Evolutionary conservation across 2,797 vertebrate species (phyloP), one percentile per base, ranked within the genome.

Genomic region (Falco peregrinus): DNA sequence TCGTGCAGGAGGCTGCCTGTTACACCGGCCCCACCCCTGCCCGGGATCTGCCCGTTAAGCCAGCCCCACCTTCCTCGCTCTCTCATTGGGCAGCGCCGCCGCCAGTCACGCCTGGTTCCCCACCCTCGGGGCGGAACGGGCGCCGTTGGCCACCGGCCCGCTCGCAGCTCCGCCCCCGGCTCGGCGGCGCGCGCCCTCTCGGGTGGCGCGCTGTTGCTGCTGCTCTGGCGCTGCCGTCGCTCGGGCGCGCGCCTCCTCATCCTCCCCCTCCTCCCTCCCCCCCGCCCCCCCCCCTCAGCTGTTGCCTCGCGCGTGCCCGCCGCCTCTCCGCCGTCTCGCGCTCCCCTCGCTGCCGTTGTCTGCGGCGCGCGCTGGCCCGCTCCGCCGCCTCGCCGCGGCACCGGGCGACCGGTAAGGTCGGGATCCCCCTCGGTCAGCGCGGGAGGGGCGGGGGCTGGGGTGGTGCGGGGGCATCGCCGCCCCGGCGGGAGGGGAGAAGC

Each of bases 191-290:
- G 86, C 54, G 35, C 59, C 21, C 11, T 24, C 4, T 3, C 11
- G 37, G 86, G 93, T 69, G 29, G 89, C 93, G 95, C 87, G 95
- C 95, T 93, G 93, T 90, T 94, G 93, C 93, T 84, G 93, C 51
- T 37, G 37, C 37, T 37, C 37, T 37, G 37, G 37, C 13, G 86
- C 65, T 26, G 81, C 83, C 9, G 77, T 80, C 13, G 14, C 28
- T 12, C 11, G 65, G 45, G 60, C 41, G 74, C 70, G 35, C 70
- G 70, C 84, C 69, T 6, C 9, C 33, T 65, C 57, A 11, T 28
- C 45, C 39, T 59, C 39, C 29, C 47, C 21, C 54, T 10, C 86
- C 91, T 18, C 10, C 71, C 22, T n/a, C 21, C 26, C 31, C 53
- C 60, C 47, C 37, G 29, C 21, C 89, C 93, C 77, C 68, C 68